phyloP scores from a whole-genome alignment of 1,140 invertebrate species.

The Tetragonula clypearis region DNA sequence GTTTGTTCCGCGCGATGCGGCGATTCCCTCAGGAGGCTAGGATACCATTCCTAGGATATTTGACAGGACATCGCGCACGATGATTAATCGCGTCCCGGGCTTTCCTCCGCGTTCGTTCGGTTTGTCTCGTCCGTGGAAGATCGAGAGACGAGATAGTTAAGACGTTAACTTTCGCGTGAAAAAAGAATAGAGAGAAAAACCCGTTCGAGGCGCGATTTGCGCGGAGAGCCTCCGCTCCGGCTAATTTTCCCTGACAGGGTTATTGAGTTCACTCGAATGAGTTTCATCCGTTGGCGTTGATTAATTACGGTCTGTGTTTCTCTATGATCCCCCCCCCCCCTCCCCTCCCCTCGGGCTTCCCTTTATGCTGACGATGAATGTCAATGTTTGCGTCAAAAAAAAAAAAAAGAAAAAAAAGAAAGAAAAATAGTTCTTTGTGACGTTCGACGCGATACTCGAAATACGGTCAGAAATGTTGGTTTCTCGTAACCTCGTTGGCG shows the following conservation, averaged over 20 bases:
- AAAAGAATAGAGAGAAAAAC: background rate
- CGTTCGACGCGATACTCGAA: background rate
- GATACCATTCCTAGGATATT: background rate
- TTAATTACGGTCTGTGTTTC: slow-evolving; percentile 1
- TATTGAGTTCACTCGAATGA: slow-evolving; percentile 30
- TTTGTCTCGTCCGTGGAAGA: background rate
- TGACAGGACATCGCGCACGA: background rate
- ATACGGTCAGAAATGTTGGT: background rate
- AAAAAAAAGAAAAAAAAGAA: background rate
- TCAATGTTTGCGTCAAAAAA: background rate
- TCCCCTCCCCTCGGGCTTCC: background rate
- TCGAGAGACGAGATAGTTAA: slow-evolving; percentile 12
- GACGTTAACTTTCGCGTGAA: slow-evolving; percentile 6
- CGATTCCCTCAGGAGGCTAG: background rate
- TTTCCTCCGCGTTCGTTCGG: background rate
- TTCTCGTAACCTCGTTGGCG: background rate
- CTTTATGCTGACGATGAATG: background rate
- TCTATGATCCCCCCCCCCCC: background rate
- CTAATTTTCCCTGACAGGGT: slow-evolving; percentile 30
- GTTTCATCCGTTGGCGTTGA: slow-evolving; percentile 21
- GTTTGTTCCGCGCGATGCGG: background rate
- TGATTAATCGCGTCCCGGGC: background rate
- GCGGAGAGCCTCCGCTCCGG: background rate
- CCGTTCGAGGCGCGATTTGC: slow-evolving; percentile 9
- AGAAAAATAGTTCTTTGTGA: background rate